Conservation (phyloP, 2,797 vertebrate species). For the Nannoperca obscura region DNA sequence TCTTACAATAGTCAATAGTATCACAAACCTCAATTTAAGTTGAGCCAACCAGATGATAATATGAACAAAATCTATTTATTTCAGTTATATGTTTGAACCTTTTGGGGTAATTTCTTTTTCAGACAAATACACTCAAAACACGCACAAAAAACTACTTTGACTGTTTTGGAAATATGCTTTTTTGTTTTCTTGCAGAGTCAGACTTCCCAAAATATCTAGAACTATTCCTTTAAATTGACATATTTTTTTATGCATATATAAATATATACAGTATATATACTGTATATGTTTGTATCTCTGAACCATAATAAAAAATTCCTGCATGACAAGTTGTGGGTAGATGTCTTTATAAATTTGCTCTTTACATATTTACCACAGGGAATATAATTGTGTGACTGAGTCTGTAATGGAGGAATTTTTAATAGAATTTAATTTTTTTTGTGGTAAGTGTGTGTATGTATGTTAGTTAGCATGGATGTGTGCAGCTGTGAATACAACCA, state of each 20-base stretch:
- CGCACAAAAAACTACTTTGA: no score
- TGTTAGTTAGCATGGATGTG: not conserved
- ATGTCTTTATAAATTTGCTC: not conserved
- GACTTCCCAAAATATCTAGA: not conserved
- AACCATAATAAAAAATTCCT: not conserved
- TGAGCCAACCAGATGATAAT: not conserved
- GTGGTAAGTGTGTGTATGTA: not conserved
- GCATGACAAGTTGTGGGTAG: not conserved
- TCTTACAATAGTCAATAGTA: not conserved
- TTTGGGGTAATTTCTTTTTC: not conserved
- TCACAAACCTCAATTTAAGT: not conserved
- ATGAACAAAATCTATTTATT: not conserved
- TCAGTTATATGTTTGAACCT: not conserved
- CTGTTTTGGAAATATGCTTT: not conserved
- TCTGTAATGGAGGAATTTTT: not conserved
- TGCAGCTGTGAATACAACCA: slow-evolving; percentile 1
- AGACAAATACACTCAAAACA: not conserved
- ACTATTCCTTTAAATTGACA: not conserved
- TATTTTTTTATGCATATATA: no score
- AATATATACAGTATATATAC: no score
- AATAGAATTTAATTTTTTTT: not conserved
- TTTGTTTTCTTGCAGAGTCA: not conserved
- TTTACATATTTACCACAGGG: not conserved
- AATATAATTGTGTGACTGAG: not conserved
- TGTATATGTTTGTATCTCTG: not conserved